These are phyloP conservation scores for Drosophila nigromelanica DNA, from an alignment of 1,140 invertebrate genomes.

Conservation along the genomic window DNA sequence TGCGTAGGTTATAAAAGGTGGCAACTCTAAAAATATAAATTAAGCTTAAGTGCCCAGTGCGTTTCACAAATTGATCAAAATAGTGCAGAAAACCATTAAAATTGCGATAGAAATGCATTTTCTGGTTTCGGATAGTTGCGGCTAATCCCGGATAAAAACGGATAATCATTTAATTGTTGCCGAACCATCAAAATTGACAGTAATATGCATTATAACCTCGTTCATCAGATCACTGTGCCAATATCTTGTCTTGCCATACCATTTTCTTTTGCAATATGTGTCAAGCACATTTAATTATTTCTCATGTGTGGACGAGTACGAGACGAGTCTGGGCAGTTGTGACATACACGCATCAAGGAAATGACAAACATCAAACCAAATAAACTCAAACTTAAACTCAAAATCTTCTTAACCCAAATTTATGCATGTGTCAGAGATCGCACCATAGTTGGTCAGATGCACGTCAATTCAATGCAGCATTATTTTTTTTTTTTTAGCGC, in stretches of 20 bases:
- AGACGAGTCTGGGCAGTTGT: conserved; percentile 10
- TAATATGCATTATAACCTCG: neutral
- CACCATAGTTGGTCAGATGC: conserved; percentile 63
- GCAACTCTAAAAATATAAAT: too few species aligned
- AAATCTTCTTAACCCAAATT: conserved; percentile 81
- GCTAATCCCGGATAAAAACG: neutral
- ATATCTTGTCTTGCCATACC: conserved; percentile 14
- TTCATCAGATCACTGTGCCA: neutral
- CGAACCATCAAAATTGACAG: neutral
- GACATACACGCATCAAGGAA: conserved; percentile 61
- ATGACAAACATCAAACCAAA: conserved; percentile 76
- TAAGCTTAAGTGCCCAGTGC: too few species aligned
- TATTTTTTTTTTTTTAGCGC: too few species aligned
- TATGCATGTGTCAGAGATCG: conserved; percentile 64
- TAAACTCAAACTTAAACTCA: conserved; percentile 41
- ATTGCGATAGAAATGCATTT: too few species aligned
- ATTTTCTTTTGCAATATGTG: conserved; percentile 45
- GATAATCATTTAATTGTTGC: neutral
- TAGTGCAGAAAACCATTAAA: too few species aligned
- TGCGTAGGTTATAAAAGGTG: too few species aligned
- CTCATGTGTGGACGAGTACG: conserved; percentile 11
- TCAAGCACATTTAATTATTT: conserved; percentile 61
- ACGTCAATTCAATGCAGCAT: conserved; percentile 37
- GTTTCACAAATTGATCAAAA: too few species aligned
- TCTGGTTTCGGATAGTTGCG: neutral